Base-by-base conservation (phyloP, 2,797 vertebrate species). In the Hydrocynus forskahlii region DNA sequence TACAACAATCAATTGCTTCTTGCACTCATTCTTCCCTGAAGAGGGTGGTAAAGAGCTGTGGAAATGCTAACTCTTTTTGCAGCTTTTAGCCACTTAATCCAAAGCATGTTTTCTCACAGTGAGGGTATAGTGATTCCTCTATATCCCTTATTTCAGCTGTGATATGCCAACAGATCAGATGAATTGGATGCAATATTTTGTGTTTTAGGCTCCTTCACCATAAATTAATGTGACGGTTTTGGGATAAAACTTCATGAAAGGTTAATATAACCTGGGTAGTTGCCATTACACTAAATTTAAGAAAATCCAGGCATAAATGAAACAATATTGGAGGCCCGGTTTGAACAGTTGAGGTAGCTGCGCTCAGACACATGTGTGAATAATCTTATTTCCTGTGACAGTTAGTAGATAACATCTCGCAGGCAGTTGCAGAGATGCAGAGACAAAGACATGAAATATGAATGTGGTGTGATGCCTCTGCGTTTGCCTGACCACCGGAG, bases 331-430 rank as follows among this genome's bases (percentile, higher is more conserved):
- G 17, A 5, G 5, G 45, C 29, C 13, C 17, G 60, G n/a, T 72
- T 66, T 35, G 23, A 73, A 35, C 81, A 76, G 82, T 75, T 81
- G 69, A 14, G 35, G 70, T 72, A 54, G 75, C 55, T 71, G 74
- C 62, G 68, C 68, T 29, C 74, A 21, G 43, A 17, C 13, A 35
- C 54, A 62, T 70, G 25, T 70, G 38, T 55, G 67, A 74, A 67
- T 72, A 71, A 78, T 80, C 69, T 45, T 79, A 55, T 79, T 84
- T 84, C 84, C 84, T 86, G 64, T 82, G 78, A 75, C 86, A 76
- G 86, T 88, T 86, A 45, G 0, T 10, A 83, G 85, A 86, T 85
- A 78, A 81, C 43, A 88, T 86, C 88, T 85, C 57, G 54, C 68
- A 81, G 73, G 78, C 81, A 80, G 83, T 86, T 84, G 82, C 67